phyloP scores from a whole-genome alignment of 2,797 vertebrate genomes.

The Eospalax fontanierii region DNA sequence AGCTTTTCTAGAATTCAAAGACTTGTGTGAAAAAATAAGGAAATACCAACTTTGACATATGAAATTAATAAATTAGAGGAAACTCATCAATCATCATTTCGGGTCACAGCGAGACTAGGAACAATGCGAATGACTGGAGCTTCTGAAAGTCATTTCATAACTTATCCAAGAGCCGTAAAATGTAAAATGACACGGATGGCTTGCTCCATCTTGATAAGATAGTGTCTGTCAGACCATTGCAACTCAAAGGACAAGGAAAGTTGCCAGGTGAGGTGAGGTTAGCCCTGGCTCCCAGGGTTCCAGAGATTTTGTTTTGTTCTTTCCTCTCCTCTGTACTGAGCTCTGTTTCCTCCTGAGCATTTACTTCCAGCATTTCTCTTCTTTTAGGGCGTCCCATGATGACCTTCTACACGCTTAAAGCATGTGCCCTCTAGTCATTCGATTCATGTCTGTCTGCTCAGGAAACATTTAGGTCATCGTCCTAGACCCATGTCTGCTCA shows the following conservation, averaged over 20 bases:
- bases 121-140: not conserved
- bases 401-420: not conserved
- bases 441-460: not conserved
- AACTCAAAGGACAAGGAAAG: not conserved
- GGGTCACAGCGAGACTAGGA: not conserved
- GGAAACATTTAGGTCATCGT: not conserved
- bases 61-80: constrained; percentile 53
- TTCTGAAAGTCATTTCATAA: not conserved
- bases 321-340: not conserved
- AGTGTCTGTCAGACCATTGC: not conserved
- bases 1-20: constrained; percentile 61
- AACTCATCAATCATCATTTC: not conserved
- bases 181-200: not conserved
- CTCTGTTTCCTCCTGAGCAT: not conserved
- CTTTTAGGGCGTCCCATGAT: not conserved
- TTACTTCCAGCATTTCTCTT: not conserved
- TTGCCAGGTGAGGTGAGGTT: not conserved
- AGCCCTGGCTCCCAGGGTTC: constrained; percentile 28
- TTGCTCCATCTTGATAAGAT: not conserved
- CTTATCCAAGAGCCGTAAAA: not conserved
- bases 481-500: not conserved
- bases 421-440: not conserved
- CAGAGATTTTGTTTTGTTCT: not conserved
- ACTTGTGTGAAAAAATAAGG: constrained; percentile 37
- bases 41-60: constrained; percentile 56